Conservation (phyloP, 2,797 vertebrate species). For the Forpus xanthops region DNA sequence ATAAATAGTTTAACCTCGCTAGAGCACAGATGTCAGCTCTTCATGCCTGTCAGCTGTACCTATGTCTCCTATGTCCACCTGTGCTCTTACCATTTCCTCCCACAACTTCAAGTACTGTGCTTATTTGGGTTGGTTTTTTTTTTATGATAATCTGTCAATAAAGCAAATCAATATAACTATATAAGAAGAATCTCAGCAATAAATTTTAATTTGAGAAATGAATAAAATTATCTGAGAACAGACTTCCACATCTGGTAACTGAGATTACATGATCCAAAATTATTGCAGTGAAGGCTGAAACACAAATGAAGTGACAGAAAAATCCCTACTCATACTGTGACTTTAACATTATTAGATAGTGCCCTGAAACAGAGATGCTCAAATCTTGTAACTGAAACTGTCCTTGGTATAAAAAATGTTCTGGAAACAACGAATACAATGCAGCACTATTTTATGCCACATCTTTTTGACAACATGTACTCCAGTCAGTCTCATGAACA, state of each 20-base stretch:
- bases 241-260: background rate
- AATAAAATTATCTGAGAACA: background rate
- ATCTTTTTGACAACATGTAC: background rate
- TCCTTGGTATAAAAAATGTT: background rate
- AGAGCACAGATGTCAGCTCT: background rate
- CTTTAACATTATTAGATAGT: background rate
- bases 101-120: background rate
- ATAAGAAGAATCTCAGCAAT: background rate
- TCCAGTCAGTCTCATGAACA: background rate
- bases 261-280: background rate
- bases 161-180: background rate
- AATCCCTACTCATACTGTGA: background rate
- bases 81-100: background rate
- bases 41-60: background rate
- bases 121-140: background rate
- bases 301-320: background rate
- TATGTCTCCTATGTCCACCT: background rate
- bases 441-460: background rate
- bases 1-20: background rate
- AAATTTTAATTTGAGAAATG: background rate
- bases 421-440: background rate
- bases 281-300: background rate
- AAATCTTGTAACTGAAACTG: background rate
- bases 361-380: background rate
- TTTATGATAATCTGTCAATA: background rate